Evolutionary conservation across 2,113 vertebrate species (phyloP).

Genomic region (Hippoglossus stenolepis): DNA sequence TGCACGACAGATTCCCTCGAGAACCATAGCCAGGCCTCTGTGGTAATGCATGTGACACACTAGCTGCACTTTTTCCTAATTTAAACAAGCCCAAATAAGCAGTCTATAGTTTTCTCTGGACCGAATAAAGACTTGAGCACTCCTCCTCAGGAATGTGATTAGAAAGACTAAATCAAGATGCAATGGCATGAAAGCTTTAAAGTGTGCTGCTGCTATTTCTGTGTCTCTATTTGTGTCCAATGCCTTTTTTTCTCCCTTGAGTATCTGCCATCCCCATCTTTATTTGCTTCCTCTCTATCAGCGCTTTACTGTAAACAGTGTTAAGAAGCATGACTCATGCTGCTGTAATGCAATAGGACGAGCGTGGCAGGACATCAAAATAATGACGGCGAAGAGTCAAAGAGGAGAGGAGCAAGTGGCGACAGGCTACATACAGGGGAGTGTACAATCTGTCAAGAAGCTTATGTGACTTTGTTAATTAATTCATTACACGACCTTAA

Average conservation of each 20-base stretch:
- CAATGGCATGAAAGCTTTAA: background rate
- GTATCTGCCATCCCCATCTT: constrained; percentile 33
- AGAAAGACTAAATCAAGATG: constrained; percentile 36
- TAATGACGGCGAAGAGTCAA: constrained; percentile 12
- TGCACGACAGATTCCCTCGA: constrained; percentile 29
- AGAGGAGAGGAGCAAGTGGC: background rate
- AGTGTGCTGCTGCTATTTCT: constrained; percentile 19
- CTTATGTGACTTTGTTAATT: background rate
- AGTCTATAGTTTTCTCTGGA: background rate
- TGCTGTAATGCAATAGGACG: constrained; percentile 34
- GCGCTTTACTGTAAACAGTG: constrained; percentile 54
- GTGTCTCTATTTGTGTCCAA: constrained; percentile 18
- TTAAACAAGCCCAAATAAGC: constrained; percentile 23
- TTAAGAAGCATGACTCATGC: constrained; percentile 63
- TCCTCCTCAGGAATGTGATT: constrained; percentile 27
- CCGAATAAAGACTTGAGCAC: background rate
- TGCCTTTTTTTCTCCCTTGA: constrained; percentile 8
- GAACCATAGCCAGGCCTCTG: constrained; percentile 16
- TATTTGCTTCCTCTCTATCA: constrained; percentile 33
- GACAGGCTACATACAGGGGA: background rate
- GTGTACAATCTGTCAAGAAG: background rate
- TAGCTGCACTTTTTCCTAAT: constrained; percentile 43
- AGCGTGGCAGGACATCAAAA: constrained; percentile 20
- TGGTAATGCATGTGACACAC: constrained; percentile 40
- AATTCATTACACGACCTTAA: background rate